Evolutionary conservation across 1,140 invertebrate genomes (phyloP), one percentile per base, ranked within the genome.

Genomic region (Pissodes strobi): DNA sequence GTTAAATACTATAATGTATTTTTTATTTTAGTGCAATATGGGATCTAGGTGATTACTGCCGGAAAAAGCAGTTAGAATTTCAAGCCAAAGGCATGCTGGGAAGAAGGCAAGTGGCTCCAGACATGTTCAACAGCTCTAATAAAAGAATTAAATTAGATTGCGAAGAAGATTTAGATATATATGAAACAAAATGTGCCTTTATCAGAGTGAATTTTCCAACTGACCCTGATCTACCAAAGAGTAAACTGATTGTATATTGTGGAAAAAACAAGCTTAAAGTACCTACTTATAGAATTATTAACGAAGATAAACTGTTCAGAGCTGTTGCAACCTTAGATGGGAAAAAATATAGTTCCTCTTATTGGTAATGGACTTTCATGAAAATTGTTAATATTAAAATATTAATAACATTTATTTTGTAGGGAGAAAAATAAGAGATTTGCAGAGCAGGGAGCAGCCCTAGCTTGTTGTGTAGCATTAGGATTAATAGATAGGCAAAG

Each of bases 401-500:
- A n/a, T n/a, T n/a, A n/a, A n/a, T n/a, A 25, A 51, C 21, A 43
- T 59, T 70, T 67, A 67, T 75, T 72, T 81, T 82, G 62, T 71
- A 90, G 88, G 90, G 93, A 96, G 71, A 96, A 96, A 74, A 96
- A 93, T 74, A 97, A 96, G 79, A 89, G 91, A 76, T 88, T 88
- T 82, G 91, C 94, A 1, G 94, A 97, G 81, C 94, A 98, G 83
- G 91, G 88, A 52, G 93, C 94, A 17, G 94, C 94, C 12, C 81
- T 96, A 67, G 92, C 92, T 19, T 93, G 90, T 74, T 80, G 95
- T 10, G 84, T 86, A 65, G 80, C 83, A 49, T 74, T 92, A 39
- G 87, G 86, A 21, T 74, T 90, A 60, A 76, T 88, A 21, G 79
- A 79, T 58, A 79, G 83, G 72, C 79, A 87, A 67, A 76, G 78